Evolutionary conservation across 2,888 invertebrate species (phyloP).

Genomic region (Oscheius onirici): DNA sequence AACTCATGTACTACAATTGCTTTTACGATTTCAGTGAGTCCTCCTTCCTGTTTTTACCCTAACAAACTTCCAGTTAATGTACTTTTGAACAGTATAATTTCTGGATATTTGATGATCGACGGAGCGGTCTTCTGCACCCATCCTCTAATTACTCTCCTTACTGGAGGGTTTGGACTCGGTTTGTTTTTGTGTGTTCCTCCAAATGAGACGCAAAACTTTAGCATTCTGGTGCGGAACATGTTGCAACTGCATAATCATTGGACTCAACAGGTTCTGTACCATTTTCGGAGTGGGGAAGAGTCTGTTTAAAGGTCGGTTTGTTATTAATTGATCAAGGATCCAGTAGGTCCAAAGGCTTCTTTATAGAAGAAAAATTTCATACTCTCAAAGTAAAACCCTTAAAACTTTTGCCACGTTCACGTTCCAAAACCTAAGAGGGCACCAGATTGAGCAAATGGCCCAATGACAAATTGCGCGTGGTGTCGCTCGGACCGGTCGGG

Average conservation of each 20-base stretch:
- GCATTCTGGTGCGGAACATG: conserved; percentile 23
- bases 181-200: background rate
- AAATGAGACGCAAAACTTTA: background rate
- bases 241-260: conserved; percentile 11
- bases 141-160: conserved; percentile 17
- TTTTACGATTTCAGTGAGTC: conserved; percentile 11
- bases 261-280: conserved; percentile 8
- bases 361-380: no score
- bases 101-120: conserved; percentile 8
- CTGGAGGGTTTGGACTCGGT: conserved; percentile 16
- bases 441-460: no score
- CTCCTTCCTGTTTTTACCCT: no score
- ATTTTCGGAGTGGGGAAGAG: background rate
- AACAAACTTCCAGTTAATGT: conserved; percentile 7
- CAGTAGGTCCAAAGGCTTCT: no score
- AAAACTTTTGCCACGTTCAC: no score
- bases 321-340: no score
- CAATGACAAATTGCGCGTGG: no score
- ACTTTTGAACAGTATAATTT: conserved; percentile 6
- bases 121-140: conserved; percentile 23
- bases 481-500: no score
- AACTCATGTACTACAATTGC: conserved; percentile 19
- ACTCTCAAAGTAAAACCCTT: no score
- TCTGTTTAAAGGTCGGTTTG: no score
- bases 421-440: no score